These are phyloP conservation scores for Micromesistius poutassou DNA, from an alignment of 2,797 vertebrate species.

Conservation along the genomic window DNA sequence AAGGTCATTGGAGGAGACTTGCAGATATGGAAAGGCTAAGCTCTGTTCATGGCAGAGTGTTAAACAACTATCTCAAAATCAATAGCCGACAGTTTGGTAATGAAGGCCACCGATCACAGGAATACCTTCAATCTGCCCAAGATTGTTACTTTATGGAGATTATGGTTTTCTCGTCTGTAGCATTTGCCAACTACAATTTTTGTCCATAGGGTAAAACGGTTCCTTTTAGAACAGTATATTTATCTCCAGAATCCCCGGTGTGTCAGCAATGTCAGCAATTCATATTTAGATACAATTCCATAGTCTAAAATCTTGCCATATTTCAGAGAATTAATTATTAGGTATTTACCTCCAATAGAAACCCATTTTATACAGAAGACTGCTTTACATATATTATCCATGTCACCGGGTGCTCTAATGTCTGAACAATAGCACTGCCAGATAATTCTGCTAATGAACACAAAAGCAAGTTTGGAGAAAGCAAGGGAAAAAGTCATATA, in stretches of 20 bases:
- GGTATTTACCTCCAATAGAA: too few species aligned
- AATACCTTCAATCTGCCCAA: neutral
- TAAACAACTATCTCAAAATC: conserved; percentile 63
- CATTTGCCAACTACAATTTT: too few species aligned
- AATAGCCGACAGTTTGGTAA: conserved; percentile 62
- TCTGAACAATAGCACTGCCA: conserved; percentile 37
- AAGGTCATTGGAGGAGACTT: conserved; percentile 69
- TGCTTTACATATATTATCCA: conserved; percentile 8
- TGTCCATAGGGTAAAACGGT: too few species aligned
- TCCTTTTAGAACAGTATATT: too few species aligned
- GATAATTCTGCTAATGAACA: conserved; percentile 55
- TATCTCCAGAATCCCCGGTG: too few species aligned
- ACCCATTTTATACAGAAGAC: neutral
- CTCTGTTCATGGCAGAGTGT: conserved; percentile 55
- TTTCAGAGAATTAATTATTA: too few species aligned
- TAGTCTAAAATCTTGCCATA: too few species aligned
- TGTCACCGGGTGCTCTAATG: conserved; percentile 31
- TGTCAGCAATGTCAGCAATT: too few species aligned
- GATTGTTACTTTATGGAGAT: too few species aligned
- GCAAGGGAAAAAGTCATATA: conserved; percentile 42
- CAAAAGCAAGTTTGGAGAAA: conserved; percentile 52
- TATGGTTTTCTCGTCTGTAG: too few species aligned
- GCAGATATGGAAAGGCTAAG: conserved; percentile 63
- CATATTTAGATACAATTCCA: too few species aligned
- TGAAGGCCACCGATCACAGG: conserved; percentile 52